Base-by-base conservation (phyloP, 2,888 invertebrate genomes). In the Vesta saturnalis region DNA sequence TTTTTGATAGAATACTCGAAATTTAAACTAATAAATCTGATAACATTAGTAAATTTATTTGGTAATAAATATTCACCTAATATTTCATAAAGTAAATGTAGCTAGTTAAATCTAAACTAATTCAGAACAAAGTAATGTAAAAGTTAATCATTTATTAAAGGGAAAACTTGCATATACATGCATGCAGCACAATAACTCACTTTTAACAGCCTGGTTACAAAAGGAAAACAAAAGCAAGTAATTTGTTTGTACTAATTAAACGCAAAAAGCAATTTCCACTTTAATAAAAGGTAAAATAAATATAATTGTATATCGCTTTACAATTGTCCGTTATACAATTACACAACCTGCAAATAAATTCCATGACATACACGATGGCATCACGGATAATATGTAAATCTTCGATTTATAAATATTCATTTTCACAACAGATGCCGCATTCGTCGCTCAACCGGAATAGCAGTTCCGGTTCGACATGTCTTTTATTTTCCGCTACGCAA, bases 391-490 rank as follows among this genome's bases (percentile, higher is more conserved):
- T 77, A 78, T 78, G 78, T 73, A 77, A 78, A 78, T 77, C 74
- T 72, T 72, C 74, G 77, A 78, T 77, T 76, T 78, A 78, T 78
- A 78, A 78, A 78, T 78, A 78, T 78, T 78, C 78, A 78, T 78
- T 77, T 75, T 73, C 75, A 74, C 76, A 77, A 77, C 78, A 78
- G 78, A 78, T 78, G 78, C 76, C 75, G 77, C 74, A 69, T 71
- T 72, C 72, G 74, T 74, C 76, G 74, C 72, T 74, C 74, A 72
- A 76, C 83, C 83, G 83, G 83, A 83, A 83, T 82, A 80, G 81
- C 80, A 81, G 83, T 84, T 83, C 84, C 84, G 83, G 83, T 82
- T 74, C 72, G 71, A 78, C 80, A 79, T 79, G 79, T 81, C 80
- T 79, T 76, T 80, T 79, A 79, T 80, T 79, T 79, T 77, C 80